These are phyloP conservation scores for Propithecus deckenii DNA, from an alignment of 2,797 vertebrate genomes.

Conservation along the genomic window DNA sequence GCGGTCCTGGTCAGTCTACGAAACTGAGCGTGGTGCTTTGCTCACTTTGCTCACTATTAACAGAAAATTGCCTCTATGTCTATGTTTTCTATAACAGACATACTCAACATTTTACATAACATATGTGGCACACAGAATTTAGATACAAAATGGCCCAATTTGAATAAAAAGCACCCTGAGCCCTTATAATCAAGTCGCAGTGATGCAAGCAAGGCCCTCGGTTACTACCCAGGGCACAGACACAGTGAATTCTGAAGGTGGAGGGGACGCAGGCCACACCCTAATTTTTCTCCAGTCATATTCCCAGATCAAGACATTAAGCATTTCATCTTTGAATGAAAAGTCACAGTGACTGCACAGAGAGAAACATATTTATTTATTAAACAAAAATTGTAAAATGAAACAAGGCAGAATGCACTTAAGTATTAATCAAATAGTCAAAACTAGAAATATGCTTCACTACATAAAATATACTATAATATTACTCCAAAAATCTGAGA, in stretches of 20 bases:
- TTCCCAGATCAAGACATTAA: neutral
- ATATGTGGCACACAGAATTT: neutral
- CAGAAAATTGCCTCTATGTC: neutral
- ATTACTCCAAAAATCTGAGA: neutral
- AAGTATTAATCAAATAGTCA: neutral
- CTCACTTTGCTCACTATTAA: neutral
- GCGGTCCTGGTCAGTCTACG: neutral
- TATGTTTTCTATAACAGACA: neutral
- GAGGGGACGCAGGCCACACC: neutral
- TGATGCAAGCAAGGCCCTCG: neutral
- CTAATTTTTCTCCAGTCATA: neutral
- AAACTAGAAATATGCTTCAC: neutral
- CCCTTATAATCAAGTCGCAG: neutral
- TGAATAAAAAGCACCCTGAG: neutral
- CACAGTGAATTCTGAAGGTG: neutral
- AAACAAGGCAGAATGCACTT: neutral
- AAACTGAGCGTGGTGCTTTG: rapidly evolving
- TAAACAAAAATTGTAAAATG: neutral
- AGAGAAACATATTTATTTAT: neutral
- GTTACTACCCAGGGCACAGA: too few relatives aligned
- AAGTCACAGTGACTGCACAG: neutral
- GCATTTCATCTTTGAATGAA: neutral
- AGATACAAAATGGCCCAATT: neutral
- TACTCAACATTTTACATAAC: neutral
- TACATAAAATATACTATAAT: neutral